Base-by-base conservation (phyloP, 2,113 vertebrate genomes). In the Bubo bubo region DNA sequence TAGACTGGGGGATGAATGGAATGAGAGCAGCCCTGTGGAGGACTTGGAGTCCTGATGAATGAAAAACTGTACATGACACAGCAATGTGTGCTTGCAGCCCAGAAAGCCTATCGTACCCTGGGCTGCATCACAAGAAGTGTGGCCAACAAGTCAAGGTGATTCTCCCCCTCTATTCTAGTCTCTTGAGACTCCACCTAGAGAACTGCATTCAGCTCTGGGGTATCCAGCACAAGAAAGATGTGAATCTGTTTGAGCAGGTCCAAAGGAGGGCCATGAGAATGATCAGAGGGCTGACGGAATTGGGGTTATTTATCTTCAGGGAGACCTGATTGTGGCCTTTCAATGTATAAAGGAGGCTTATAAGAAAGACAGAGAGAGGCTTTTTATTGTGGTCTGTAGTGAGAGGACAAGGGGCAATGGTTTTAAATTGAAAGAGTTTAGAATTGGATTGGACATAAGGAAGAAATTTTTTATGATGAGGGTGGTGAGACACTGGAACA, bases 131-230 rank as follows among this genome's bases (percentile, higher is more conserved):
- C 7, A 64, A 28, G 27, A 68, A 28, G 9, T 3, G 2, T 4
- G 18, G 20, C 32, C 53, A 86, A 37, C 32, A 64, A 39, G 5
- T 32, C 1, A 2, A 75, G 8, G 19, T 23, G 28, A 66, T 71
- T 90, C 22, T 45, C 4, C 11, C 7, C 8, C 35, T 83, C 28
- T 49, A 2, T 37, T 77, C 53, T 9, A 10, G n/a, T 60, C 55
- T 76, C 0, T 0, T 41, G 47, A 5, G 50, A 47, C 7, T 6
- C 18, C 26, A 66, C 17, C 16, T 64, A 5, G 9, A n/a, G 19
- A 10, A 21, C 17, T 55, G 24, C 17, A 4, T 67, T 34, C 34
- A 45, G 11, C 9, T 45, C 32, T 43, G 9, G 6, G 14, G 26
- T 35, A 7, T 10, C 27, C 52, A 74, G 60, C 35, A 70, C 37